Conservation (phyloP, 2,888 invertebrate genomes). For the Thera obeliscata region DNA sequence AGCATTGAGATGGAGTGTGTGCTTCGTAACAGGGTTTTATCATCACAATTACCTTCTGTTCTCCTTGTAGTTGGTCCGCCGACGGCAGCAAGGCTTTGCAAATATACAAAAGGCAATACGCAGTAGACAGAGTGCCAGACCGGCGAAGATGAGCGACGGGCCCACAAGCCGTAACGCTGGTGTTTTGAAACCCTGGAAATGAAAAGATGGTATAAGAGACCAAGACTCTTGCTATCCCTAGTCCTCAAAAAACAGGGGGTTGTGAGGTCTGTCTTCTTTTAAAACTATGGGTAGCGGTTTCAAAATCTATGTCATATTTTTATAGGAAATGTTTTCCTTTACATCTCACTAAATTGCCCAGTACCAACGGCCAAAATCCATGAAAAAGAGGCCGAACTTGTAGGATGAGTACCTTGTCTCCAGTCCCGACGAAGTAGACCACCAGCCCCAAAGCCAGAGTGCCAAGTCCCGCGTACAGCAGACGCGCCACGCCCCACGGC, state of each 20-base stretch:
- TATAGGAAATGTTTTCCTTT: too few relatives aligned
- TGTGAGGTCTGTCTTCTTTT: background rate
- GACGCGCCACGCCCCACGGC: constrained; percentile 92
- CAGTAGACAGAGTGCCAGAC: constrained; percentile 92
- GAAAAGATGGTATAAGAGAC: background rate
- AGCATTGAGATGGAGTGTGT: too few relatives aligned
- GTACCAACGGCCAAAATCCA: background rate
- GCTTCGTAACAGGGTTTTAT: background rate
- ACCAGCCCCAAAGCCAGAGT: constrained; percentile 93
- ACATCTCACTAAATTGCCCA: background rate
- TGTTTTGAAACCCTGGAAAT: constrained; percentile 88
- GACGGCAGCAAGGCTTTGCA: constrained; percentile 90
- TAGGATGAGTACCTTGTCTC: constrained; percentile 87
- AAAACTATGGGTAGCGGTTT: background rate
- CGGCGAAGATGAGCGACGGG: constrained; percentile 90
- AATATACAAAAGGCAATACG: constrained; percentile 93
- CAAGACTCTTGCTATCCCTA: background rate
- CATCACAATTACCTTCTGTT: constrained; percentile 73
- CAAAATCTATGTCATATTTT: background rate
- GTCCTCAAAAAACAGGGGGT: too few relatives aligned
- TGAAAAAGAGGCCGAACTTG: background rate
- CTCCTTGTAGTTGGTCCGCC: constrained; percentile 86
- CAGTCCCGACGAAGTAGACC: constrained; percentile 95
- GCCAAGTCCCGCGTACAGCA: constrained; percentile 93
- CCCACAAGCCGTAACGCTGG: constrained; percentile 94